A percentile compares a stretch with the other conserved stretches of the same genome.
Evolutionary conservation across 2,888 invertebrate species (phyloP).

Genomic region (Salpingus planirostris): DNA sequence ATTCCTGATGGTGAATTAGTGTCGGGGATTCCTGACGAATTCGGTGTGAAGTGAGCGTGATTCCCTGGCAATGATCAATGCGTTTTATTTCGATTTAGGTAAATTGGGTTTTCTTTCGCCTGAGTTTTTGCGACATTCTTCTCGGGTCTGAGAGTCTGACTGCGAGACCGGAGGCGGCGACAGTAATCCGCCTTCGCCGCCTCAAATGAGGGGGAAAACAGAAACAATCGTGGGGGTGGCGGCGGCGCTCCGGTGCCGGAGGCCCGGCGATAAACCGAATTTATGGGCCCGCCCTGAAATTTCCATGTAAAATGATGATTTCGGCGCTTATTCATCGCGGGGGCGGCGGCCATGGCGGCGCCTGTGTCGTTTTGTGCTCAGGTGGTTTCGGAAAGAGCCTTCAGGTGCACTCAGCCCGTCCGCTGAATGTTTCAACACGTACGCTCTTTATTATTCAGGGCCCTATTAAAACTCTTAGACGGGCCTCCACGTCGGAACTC

Average conservation of each 20-base stretch:
- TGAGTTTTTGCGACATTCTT: no score
- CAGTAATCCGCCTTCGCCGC: no score
- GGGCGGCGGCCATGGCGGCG: not conserved
- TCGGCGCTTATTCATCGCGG: not conserved
- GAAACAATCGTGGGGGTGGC: not conserved
- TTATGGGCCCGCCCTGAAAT: not conserved
- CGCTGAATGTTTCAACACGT: conserved; percentile 12
- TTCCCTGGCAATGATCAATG: no score
- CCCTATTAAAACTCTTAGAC: conserved; percentile 12
- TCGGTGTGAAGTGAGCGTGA: no score
- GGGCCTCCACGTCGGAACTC: conserved; percentile 2
- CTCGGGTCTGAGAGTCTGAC: no score
- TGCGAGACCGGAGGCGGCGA: no score
- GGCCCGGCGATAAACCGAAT: not conserved
- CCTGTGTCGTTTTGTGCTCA: conserved; percentile 5
- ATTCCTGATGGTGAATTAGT: no score
- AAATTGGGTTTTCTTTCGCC: no score
- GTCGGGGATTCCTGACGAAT: no score
- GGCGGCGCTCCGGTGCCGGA: not conserved
- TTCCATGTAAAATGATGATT: not conserved
- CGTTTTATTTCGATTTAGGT: no score
- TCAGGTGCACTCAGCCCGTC: conserved; percentile 6
- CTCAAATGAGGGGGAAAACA: not conserved
- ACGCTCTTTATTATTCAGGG: conserved; percentile 11
- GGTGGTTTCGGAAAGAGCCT: conserved; percentile 8